Base-by-base conservation (phyloP, 1,140 invertebrate species). In the Neomicropteryx cornuta region DNA sequence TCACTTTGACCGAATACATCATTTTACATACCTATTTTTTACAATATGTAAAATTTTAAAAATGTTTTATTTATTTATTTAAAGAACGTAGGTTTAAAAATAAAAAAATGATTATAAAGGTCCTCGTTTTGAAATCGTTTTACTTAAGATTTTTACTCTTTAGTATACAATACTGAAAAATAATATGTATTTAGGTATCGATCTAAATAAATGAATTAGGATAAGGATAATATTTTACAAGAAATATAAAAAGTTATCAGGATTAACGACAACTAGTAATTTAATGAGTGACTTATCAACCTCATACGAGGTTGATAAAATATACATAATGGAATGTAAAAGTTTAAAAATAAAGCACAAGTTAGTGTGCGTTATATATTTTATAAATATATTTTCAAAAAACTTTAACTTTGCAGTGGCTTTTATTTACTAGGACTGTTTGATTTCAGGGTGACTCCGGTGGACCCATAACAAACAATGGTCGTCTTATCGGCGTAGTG, bases 401-500 rank as follows among this genome's bases (percentile, higher is more conserved):
- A n/a, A n/a, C n/a, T n/a, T n/a, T n/a, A n/a, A n/a, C n/a, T n/a
- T n/a, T n/a, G n/a, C n/a, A n/a, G n/a, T n/a, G n/a, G n/a, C n/a
- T n/a, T n/a, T n/a, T n/a, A n/a, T n/a, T n/a, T n/a, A n/a, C n/a
- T n/a, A n/a, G n/a, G n/a, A n/a, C n/a, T n/a, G n/a, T 38, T 21
- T 36, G 14, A 21, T 46, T 52, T 5, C 49, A 70, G 65, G 68
- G 66, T 39, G 63, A 66, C 33, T 66, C 62, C 2, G 66, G 65
- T 5, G 62, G 66, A 1, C 63, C 63, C 35, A 49, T 62, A 5
- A 52, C 60, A 10, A 5, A 42, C 2, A 55, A 58, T 29, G 58
- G 55, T 3, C 54, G 64, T 36, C 47, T 77, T 4, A 48, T 68
- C 1, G 77, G 77, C 1, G 45, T 77, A 11, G 71, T 75, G 3